Evolutionary conservation across 2,888 invertebrate species (phyloP).

Genomic region (Acrobasis suavella): DNA sequence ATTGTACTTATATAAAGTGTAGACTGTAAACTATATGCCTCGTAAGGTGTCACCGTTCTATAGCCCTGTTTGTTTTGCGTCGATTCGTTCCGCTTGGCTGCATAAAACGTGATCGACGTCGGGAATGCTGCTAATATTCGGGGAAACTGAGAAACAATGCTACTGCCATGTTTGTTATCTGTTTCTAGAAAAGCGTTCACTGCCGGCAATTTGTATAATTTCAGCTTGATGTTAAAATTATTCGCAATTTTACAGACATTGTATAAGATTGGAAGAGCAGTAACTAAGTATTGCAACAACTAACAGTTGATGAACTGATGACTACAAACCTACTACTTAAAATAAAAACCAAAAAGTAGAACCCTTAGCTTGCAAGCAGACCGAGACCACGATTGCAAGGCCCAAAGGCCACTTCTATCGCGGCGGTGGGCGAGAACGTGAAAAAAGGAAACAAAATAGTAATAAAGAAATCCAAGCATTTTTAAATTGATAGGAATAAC

Average conservation of each 20-base stretch:
- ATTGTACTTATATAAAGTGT: neutral
- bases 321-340: no score
- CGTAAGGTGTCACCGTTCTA: neutral
- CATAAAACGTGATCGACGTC: conserved; percentile 52
- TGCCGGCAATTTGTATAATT: neutral
- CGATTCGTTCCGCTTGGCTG: conserved; percentile 58
- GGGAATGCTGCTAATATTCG: conserved; percentile 35
- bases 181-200: neutral
- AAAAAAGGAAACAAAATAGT: no score
- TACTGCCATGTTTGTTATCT: conserved; percentile 4
- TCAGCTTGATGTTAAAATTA: neutral
- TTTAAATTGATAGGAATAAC: no score
- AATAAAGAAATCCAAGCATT: no score
- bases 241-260: neutral
- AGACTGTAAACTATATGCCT: neutral
- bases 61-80: conserved; percentile 29
- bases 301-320: no score
- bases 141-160: conserved; percentile 40
- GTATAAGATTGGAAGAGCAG: no score
- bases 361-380: no score
- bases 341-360: no score
- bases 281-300: no score
- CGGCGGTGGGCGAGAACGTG: no score
- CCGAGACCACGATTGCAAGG: no score
- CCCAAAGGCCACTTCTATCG: no score